phyloP scores from a whole-genome alignment of 2,113 vertebrate genomes.

The Thermophis baileyi region DNA sequence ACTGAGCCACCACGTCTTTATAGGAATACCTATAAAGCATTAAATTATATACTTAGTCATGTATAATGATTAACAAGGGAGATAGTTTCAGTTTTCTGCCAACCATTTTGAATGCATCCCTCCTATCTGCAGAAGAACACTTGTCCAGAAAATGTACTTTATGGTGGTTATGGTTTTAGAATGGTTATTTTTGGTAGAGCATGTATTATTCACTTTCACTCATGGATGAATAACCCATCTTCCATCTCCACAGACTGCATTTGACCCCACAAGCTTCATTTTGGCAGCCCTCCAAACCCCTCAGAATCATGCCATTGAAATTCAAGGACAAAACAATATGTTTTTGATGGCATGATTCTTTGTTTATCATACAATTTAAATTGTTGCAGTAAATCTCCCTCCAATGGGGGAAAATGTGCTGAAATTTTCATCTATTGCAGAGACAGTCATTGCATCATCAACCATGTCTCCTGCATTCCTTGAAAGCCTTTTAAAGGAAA shows the following conservation, averaged over 20 bases:
- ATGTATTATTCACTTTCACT: neutral
- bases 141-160: neutral
- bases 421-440: neutral
- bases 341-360: neutral
- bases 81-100: neutral
- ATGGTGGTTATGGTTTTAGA: neutral
- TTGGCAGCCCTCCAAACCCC: neutral
- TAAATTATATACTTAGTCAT: neutral
- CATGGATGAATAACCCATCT: neutral
- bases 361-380: neutral
- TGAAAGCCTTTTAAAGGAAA: neutral
- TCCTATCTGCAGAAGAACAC: neutral
- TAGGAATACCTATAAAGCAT: neutral
- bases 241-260: neutral
- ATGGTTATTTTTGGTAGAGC: neutral
- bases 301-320: neutral
- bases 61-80: neutral
- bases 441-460: neutral
- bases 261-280: neutral
- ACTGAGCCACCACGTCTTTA: too few relatives aligned
- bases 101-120: neutral
- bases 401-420: neutral
- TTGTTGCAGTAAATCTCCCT: neutral
- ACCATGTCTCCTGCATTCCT: neutral
- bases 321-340: neutral